These are phyloP conservation scores for Thrips palmi DNA, from an alignment of 1,140 invertebrate genomes.

Conservation along the genomic window DNA sequence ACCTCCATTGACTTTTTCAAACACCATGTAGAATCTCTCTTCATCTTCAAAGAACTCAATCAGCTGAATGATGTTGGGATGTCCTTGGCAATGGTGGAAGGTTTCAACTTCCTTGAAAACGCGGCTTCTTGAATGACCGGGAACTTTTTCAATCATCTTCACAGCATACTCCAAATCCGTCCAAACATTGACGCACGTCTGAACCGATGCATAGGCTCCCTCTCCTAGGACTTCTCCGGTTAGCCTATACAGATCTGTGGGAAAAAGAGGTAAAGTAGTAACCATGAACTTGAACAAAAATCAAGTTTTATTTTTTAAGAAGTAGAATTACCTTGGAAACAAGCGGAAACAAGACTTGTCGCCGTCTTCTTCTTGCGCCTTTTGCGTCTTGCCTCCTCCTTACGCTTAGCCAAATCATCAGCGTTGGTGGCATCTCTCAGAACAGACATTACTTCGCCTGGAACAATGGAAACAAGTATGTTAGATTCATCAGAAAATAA, in stretches of 20 bases:
- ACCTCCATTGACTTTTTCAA: constrained; percentile 92
- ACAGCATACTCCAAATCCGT: constrained; percentile 90
- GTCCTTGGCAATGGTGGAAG: constrained; percentile 92
- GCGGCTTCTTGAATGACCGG: constrained; percentile 73
- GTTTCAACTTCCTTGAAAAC: constrained; percentile 98
- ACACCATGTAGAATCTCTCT: constrained; percentile 89
- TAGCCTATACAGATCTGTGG: constrained; percentile 81
- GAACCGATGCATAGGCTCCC: constrained; percentile 91
- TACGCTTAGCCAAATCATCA: constrained; percentile 45
- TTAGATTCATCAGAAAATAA: constrained; percentile 26
- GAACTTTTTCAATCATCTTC: constrained; percentile 93
- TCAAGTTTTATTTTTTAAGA: constrained; percentile 6
- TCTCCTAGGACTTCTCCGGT: constrained; percentile 89
- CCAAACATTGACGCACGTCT: constrained; percentile 78
- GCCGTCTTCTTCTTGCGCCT: constrained; percentile 75
- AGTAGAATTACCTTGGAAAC: constrained; percentile 54
- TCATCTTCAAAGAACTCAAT: constrained; percentile 96
- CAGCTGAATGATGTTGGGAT: constrained; percentile 93
- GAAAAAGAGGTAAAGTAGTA: constrained; percentile 16
- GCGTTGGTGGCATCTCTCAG: constrained; percentile 26
- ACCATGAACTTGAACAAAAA: constrained; percentile 6
- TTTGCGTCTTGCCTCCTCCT: constrained; percentile 71
- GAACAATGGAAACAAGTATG: constrained; percentile 23
- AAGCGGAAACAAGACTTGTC: constrained; percentile 66
- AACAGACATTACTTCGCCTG: constrained; percentile 13